phyloP scores from a whole-genome alignment of 1,140 invertebrate genomes.

The Heliothis subflexa region DNA sequence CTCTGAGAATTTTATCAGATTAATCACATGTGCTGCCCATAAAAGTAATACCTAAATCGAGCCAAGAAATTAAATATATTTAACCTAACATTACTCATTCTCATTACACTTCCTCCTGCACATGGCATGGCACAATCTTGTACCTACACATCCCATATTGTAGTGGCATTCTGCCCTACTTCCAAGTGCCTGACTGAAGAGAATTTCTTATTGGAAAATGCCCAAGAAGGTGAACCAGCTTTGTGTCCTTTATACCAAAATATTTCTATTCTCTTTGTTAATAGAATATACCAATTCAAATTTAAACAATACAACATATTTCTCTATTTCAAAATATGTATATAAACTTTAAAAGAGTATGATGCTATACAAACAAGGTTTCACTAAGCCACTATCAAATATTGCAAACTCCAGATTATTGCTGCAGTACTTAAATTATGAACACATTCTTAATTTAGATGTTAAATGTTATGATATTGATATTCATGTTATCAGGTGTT shows the following conservation, averaged over 20 bases:
- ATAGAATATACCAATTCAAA: neutral
- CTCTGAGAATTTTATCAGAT: too few relatives aligned
- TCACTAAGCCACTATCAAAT: neutral
- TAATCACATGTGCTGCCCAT: too few relatives aligned
- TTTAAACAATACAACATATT: neutral
- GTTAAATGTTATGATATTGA: conserved; percentile 2
- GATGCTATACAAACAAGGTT: neutral
- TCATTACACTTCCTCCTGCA: too few relatives aligned
- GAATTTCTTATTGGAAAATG: neutral
- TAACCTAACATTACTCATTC: too few relatives aligned
- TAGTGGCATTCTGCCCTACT: too few relatives aligned
- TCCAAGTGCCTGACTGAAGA: neutral
- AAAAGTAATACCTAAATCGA: too few relatives aligned
- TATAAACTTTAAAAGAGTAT: neutral
- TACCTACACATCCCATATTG: too few relatives aligned
- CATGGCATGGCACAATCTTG: too few relatives aligned
- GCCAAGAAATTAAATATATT: too few relatives aligned
- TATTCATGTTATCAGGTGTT: conserved; percentile 50
- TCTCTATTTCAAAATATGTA: neutral
- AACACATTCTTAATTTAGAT: conserved; percentile 36
- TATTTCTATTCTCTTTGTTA: neutral
- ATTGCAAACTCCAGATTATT: conserved; percentile 18
- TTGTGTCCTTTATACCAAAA: too few relatives aligned
- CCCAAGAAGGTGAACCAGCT: neutral
- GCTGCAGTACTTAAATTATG: conserved; percentile 36